These are phyloP conservation scores for Siniperca obscura DNA, from an alignment of 2,797 vertebrate species.

Conservation along the genomic window DNA sequence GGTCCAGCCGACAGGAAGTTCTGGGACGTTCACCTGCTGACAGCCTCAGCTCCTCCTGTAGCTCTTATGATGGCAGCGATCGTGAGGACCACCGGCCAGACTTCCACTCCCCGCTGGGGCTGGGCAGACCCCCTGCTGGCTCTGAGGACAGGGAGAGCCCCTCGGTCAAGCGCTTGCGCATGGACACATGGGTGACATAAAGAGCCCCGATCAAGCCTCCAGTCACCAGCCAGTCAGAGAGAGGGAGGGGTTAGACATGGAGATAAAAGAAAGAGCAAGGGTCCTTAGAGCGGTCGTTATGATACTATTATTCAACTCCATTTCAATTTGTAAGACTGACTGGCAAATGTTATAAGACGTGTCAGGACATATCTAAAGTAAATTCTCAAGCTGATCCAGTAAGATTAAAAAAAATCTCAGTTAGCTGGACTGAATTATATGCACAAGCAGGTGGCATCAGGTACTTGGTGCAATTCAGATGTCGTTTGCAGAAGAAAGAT, in stretches of 20 bases:
- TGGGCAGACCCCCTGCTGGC: slow-evolving; percentile 89
- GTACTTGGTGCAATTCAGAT: slow-evolving; percentile 91
- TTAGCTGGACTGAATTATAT: slow-evolving; percentile 75
- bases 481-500: slow-evolving; percentile 84
- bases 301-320: slow-evolving; percentile 84
- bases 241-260: slow-evolving; percentile 74
- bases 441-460: slow-evolving; percentile 90
- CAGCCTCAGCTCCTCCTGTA: slow-evolving; percentile 99
- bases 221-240: slow-evolving; percentile 78
- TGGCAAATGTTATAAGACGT: slow-evolving; percentile 72
- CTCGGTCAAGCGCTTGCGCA: slow-evolving; percentile 97
- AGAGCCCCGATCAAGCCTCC: slow-evolving; percentile 68
- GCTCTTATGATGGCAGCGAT: slow-evolving; percentile 98
- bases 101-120: slow-evolving; percentile 93
- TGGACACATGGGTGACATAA: slow-evolving; percentile 99
- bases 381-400: slow-evolving; percentile 88
- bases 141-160: slow-evolving; percentile 93
- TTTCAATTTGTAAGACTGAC: slow-evolving; percentile 82
- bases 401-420: slow-evolving; percentile 75
- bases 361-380: slow-evolving; percentile 90
- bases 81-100: slow-evolving; percentile 94
- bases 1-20: slow-evolving; percentile 89
- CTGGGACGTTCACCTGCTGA: slow-evolving; percentile 96
- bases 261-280: slow-evolving; percentile 72
- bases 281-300: slow-evolving; percentile 80